Base-by-base conservation (phyloP, 2,888 invertebrate genomes). In the Girardia tigrina region DNA sequence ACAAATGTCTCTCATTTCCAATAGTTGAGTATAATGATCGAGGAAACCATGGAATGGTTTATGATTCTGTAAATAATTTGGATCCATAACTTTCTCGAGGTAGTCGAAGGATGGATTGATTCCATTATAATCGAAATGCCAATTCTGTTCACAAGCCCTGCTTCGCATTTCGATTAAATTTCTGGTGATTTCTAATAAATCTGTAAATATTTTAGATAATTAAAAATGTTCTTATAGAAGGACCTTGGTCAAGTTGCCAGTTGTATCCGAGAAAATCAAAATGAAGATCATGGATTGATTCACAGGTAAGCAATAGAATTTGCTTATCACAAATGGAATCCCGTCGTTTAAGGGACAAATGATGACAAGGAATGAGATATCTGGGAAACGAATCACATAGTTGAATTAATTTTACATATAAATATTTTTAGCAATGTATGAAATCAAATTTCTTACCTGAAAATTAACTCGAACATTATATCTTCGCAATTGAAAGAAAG, bases 401-500 rank as follows among this genome's bases (percentile, higher is more conserved):
- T n/a, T n/a, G n/a, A n/a, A n/a, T n/a, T n/a, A n/a, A n/a, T n/a
- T n/a, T n/a, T n/a, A n/a, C n/a, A n/a, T n/a, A n/a, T n/a, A n/a
- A n/a, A n/a, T n/a, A n/a, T n/a, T n/a, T n/a, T 12, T 36, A 36
- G 36, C 16, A 36, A 36, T 12, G 8, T 36, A 12, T 12, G 16
- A 12, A 36, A 36, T 12, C 16, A 36, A 36, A 12, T 36, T 12
- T 36, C 16, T 12, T 12, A 74, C 74, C 28, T 74, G 20, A 91
- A 89, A 71, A 93, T 88, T 72, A 95, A 86, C 82, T 94, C 92
- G 80, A 93, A 86, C 91, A 97, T 91, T 71, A 95, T 89, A 84
- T 97, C 97, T 85, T 97, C 97, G 85, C 93, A 94, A 84, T 94
- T 91, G 78, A 95, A 86, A 80, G 91, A 90, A 74, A 95, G 87